A percentile compares a stretch with the other conserved stretches of the same genome.
phyloP scores from a whole-genome alignment of 2,113 vertebrate genomes.

The Motacilla alba region DNA sequence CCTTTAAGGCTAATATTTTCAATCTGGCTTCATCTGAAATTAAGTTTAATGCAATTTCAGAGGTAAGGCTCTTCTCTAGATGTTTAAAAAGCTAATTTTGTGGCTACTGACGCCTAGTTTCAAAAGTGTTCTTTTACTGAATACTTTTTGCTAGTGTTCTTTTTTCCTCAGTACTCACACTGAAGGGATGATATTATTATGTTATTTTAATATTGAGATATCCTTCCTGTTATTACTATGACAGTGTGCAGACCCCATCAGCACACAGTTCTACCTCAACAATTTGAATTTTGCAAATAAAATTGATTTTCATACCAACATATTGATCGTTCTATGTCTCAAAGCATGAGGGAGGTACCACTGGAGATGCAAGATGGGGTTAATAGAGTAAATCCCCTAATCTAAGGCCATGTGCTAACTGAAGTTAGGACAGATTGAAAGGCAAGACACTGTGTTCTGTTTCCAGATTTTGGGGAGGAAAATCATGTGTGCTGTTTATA shows the following conservation, averaged over 20 bases:
- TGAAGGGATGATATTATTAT: background rate
- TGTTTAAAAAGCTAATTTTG: background rate
- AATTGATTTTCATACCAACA: background rate
- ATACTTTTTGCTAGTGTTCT: background rate
- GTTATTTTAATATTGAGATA: background rate
- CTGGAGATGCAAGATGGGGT: background rate
- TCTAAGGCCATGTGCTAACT: background rate
- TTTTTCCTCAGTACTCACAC: background rate
- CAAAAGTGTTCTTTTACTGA: background rate
- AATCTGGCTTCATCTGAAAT: background rate
- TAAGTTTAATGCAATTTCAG: background rate
- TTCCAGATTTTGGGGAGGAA: background rate
- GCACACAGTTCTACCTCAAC: background rate
- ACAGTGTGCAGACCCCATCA: background rate
- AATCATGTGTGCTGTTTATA: background rate
- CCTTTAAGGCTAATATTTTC: background rate
- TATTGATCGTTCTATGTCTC: background rate
- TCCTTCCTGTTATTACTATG: background rate
- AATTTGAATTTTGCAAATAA: background rate
- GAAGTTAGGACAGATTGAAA: background rate
- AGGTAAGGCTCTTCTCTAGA: background rate
- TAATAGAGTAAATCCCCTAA: background rate
- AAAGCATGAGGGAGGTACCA: background rate
- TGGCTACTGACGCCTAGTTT: background rate
- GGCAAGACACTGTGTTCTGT: background rate